Percentiles rank a stretch among this genome's conserved stretches.
These are phyloP conservation scores for Troglohyphantes excavatus DNA, from an alignment of 2,888 invertebrate genomes.

Conservation along the genomic window DNA sequence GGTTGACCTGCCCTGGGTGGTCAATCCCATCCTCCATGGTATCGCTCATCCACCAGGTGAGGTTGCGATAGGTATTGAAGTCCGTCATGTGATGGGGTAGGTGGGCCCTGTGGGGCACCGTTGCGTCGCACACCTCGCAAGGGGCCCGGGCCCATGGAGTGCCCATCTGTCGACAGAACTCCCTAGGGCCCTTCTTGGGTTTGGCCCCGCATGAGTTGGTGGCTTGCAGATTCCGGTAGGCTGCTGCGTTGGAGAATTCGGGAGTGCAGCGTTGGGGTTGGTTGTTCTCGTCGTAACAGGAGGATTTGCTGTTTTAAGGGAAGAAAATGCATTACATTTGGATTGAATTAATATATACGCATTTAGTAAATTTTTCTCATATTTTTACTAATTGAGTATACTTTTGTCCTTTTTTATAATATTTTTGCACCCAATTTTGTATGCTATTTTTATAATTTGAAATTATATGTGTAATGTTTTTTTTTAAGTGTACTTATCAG, in stretches of 20 bases:
- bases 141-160: slow-evolving; percentile 87
- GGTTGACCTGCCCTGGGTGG: slow-evolving; percentile 94
- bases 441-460: no score
- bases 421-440: no score
- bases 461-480: no score
- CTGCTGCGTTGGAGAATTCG: slow-evolving; percentile 98
- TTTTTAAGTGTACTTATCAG: no score
- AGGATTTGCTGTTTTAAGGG: slow-evolving; percentile 31
- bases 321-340: no score
- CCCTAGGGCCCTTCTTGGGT: slow-evolving; percentile 87
- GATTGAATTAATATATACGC: no score
- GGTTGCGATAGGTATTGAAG: slow-evolving; percentile 92
- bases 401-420: no score
- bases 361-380: no score
- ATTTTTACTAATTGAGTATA: no score
- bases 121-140: slow-evolving; percentile 89
- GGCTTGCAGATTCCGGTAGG: slow-evolving; percentile 92
- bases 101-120: slow-evolving; percentile 86
- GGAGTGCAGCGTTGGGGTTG: slow-evolving; percentile 93
- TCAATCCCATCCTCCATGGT: slow-evolving; percentile 97
- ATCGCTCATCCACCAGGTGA: slow-evolving; percentile 99
- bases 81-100: slow-evolving; percentile 92
- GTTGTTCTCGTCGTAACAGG: slow-evolving; percentile 82
- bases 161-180: slow-evolving; percentile 96
- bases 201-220: slow-evolving; percentile 94